Evolutionary conservation across 2,888 invertebrate genomes (phyloP).

Genomic region (Acanthacorydalis orientalis): DNA sequence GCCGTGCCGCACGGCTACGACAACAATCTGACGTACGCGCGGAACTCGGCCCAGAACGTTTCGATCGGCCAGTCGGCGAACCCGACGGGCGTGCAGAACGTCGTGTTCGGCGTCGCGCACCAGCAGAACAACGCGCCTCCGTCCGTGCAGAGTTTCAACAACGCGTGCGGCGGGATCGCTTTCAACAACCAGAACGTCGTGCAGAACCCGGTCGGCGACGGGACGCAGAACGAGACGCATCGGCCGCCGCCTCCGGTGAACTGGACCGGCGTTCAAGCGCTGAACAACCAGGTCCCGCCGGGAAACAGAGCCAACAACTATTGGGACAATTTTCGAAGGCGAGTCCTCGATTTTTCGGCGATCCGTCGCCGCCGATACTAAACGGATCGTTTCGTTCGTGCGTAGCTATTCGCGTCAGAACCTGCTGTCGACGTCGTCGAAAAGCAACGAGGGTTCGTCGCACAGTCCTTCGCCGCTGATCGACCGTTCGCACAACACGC

Average conservation of each 20-base stretch:
- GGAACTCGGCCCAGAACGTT: constrained; percentile 6
- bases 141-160: constrained; percentile 5
- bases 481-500: constrained; percentile 39
- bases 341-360: constrained; percentile 21
- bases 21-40: not conserved
- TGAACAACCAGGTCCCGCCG: constrained; percentile 82
- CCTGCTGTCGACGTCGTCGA: constrained; percentile 56
- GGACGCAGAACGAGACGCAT: constrained; percentile 14
- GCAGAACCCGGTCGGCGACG: constrained; percentile 19
- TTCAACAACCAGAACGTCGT: constrained; percentile 14
- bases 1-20: constrained; percentile 5
- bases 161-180: constrained; percentile 3
- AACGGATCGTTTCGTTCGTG: not conserved
- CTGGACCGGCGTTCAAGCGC: constrained; percentile 32
- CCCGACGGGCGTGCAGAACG: constrained; percentile 1
- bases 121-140: constrained; percentile 9
- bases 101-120: constrained; percentile 2
- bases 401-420: constrained; percentile 76
- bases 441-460: constrained; percentile 49
- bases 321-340: constrained; percentile 89
- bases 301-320: constrained; percentile 85
- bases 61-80: constrained; percentile 6
- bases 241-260: constrained; percentile 17
- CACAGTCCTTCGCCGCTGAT: constrained; percentile 30
- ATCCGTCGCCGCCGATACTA: too few species aligned